Conservation (phyloP, 2,113 vertebrate genomes). For the Varanus salvator region DNA sequence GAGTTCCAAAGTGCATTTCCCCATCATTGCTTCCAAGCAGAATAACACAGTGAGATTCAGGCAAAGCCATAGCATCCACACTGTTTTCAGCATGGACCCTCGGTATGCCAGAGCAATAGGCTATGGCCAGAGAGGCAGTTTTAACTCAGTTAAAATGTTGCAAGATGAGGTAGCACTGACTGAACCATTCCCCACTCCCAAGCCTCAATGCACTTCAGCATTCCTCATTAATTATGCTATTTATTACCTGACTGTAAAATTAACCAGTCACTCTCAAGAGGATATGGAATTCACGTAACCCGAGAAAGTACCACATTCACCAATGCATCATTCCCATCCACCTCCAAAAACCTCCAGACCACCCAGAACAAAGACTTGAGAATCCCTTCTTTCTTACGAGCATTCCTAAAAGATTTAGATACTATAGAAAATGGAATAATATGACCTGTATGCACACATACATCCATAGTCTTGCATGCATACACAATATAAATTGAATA, state of each 20-base stretch:
- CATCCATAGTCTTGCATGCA: background rate
- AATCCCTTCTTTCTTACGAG: background rate
- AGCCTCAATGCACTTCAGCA: constrained; percentile 19
- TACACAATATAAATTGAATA: background rate
- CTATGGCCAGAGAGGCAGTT: background rate
- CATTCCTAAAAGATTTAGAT: background rate
- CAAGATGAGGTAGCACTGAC: background rate
- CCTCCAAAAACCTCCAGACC: constrained; percentile 30
- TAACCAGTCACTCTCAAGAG: constrained; percentile 66
- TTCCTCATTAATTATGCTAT: constrained; percentile 72
- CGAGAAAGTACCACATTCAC: constrained; percentile 27
- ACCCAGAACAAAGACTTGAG: constrained; percentile 1
- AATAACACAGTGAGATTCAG: background rate
- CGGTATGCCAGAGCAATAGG: background rate
- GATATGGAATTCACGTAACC: constrained; percentile 49
- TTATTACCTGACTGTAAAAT: constrained; percentile 79
- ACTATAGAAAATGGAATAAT: background rate
- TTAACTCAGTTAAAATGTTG: background rate
- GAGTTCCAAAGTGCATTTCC: background rate
- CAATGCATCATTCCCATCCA: constrained; percentile 20
- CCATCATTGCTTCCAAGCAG: background rate
- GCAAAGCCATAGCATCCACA: background rate
- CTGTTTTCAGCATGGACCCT: background rate
- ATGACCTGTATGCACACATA: background rate
- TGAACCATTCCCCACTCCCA: accelerated